Evolutionary conservation across 2,797 vertebrate genomes (phyloP), one percentile per base, ranked within the genome.

Genomic region (Coracias cyanogaster): DNA sequence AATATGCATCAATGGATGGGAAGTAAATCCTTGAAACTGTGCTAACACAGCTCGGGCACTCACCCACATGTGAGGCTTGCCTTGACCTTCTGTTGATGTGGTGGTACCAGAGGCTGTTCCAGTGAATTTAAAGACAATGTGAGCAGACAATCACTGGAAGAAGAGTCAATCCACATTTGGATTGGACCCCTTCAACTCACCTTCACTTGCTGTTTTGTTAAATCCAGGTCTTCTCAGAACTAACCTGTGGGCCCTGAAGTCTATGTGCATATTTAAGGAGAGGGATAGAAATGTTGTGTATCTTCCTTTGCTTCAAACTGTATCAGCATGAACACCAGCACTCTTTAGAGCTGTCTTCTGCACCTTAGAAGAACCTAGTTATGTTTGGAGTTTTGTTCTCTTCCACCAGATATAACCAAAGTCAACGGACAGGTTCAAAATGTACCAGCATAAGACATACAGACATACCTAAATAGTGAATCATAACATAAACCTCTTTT

Each of bases 1-100:
- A 0, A 41, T 15, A 48, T 8, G 14, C 16, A 57, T 3, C 41
- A 67, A n/a, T 48, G 22, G 70, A 52, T 37, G 81, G 20, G 31
- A 78, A 52, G 35, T 12, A 67, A 90, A 52, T 24, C 52, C 33
- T 52, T 61, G 76, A 66, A 80, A 33, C 26, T 45, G 19, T 67
- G 66, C 66, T 61, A 12, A 26, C 69, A 71, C 2, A 62, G 55
- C 8, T 71, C 17, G 1, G 17, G n/a, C 52, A 28, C 17, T 57
- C 31, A 21, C 15, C 45, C 26, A 10, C 0, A 0, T 22, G 33
- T 24, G 21, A 64, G 25, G 7, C 4, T 71, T 57, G 31, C 41
- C 41, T 74, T 81, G 77, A 45, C 21, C 48, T 64, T 0, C 0
- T 20, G 79, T 25, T 3, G 0, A 4, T 51, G 39, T 41, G 25